These are phyloP conservation scores for Trichopria drosophilae DNA, from an alignment of 2,888 invertebrate genomes.

Conservation along the genomic window DNA sequence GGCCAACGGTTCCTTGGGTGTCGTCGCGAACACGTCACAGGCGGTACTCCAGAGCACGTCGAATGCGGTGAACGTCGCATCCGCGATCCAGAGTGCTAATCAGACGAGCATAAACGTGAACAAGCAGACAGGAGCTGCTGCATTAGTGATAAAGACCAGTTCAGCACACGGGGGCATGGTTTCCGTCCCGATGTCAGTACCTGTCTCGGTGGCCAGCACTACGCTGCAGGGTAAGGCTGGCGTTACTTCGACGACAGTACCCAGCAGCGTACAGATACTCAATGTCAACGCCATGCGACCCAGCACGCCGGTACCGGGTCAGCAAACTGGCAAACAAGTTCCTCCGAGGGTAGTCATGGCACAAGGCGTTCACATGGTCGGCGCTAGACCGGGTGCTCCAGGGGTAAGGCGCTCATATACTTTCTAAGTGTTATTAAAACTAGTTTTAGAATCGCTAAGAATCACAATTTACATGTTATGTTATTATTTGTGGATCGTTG, in stretches of 20 bases:
- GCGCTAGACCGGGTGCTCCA: constrained; percentile 78
- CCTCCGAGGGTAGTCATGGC: constrained; percentile 83
- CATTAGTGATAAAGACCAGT: constrained; percentile 59
- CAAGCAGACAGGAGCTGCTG: constrained; percentile 55
- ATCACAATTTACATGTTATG: too few relatives aligned
- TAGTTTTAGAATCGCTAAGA: too few relatives aligned
- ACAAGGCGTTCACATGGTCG: constrained; percentile 81
- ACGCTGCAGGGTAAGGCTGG: constrained; percentile 50
- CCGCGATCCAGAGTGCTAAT: constrained; percentile 44
- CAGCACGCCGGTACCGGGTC: constrained; percentile 70
- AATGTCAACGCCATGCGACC: constrained; percentile 74
- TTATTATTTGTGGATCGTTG: too few relatives aligned
- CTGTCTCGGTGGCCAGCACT: constrained; percentile 50
- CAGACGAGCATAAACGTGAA: constrained; percentile 43
- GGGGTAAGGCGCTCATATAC: constrained; percentile 69
- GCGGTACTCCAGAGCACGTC: constrained; percentile 62
- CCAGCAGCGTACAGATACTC: constrained; percentile 80
- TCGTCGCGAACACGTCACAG: constrained; percentile 60
- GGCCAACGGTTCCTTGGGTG: constrained; percentile 72
- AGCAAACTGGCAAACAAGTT: constrained; percentile 68
- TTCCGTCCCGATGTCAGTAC: constrained; percentile 56
- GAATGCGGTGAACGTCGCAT: constrained; percentile 51
- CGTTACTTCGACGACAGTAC: constrained; percentile 65
- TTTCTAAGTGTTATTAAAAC: too few relatives aligned
- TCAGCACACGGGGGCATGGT: constrained; percentile 55